Percentiles rank a stretch among this genome's conserved stretches.
These are phyloP conservation scores for Oligia fasciuncula DNA, from an alignment of 2,888 invertebrate genomes.

Conservation along the genomic window DNA sequence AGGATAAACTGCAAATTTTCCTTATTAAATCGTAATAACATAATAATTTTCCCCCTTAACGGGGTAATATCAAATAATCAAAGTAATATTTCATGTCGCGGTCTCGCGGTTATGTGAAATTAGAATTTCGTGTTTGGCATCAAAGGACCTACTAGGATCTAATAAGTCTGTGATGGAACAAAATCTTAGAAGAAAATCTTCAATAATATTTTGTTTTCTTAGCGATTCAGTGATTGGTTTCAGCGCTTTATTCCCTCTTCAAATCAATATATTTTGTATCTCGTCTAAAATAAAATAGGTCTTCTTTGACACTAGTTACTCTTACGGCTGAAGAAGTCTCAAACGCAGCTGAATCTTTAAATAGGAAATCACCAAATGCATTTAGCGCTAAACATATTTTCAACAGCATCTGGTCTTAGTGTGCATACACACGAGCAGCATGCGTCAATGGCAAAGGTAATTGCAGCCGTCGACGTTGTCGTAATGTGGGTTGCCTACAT, in stretches of 20 bases:
- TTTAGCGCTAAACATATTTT: too few species aligned
- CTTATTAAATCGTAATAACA: slow-evolving; percentile 57
- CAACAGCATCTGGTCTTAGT: too few species aligned
- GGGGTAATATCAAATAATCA: slow-evolving; percentile 57
- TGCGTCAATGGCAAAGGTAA: too few species aligned
- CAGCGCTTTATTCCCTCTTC: neutral
- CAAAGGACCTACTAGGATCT: slow-evolving; percentile 2
- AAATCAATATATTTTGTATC: neutral
- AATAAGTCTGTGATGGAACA: neutral
- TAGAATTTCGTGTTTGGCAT: slow-evolving; percentile 27
- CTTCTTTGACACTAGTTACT: too few species aligned
- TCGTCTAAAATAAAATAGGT: neutral
- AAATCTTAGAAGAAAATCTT: neutral
- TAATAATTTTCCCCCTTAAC: slow-evolving; percentile 18
- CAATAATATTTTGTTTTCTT: neutral
- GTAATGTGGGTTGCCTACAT: too few species aligned
- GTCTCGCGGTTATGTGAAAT: slow-evolving; percentile 34
- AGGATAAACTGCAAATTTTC: slow-evolving; percentile 48
- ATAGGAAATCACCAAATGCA: too few species aligned
- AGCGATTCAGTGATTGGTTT: neutral
- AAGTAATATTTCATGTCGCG: slow-evolving; percentile 47
- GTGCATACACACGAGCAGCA: too few species aligned
- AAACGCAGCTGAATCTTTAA: neutral
- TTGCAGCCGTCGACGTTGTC: too few species aligned
- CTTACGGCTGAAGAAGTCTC: too few species aligned